phyloP scores from a whole-genome alignment of 2,888 invertebrate genomes.

The Watsonalla binaria region DNA sequence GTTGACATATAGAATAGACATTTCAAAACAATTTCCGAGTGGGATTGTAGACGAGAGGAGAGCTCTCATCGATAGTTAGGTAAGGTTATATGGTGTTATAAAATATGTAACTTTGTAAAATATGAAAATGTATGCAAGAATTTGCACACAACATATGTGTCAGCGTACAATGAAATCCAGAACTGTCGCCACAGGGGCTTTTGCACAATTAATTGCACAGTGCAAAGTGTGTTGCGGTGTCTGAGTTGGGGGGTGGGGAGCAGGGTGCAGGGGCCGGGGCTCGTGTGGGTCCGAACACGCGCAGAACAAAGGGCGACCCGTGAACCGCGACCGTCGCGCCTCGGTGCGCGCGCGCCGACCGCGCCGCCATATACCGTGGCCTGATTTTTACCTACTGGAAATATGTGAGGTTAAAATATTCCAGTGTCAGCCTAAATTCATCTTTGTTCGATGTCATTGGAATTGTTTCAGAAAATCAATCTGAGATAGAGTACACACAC shows the following conservation, averaged over 20 bases:
- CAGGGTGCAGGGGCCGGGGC: constrained; percentile 15
- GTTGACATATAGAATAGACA: too few species aligned
- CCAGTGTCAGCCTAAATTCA: not conserved
- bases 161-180: too few species aligned
- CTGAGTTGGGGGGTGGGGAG: constrained; percentile 10
- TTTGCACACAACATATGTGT: too few species aligned
- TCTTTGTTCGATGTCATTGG: not conserved
- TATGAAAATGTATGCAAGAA: too few species aligned
- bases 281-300: constrained; percentile 49
- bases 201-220: not conserved
- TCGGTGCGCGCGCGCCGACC: constrained; percentile 39
- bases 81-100: too few species aligned
- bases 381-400: constrained; percentile 42
- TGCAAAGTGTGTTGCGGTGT: constrained; percentile 1
- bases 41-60: too few species aligned
- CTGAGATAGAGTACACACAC: too few species aligned
- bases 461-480: not conserved
- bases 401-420: constrained; percentile 33
- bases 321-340: constrained; percentile 75
- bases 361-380: constrained; percentile 33
- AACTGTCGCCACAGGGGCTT: not conserved
- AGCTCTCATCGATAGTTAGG: too few species aligned
- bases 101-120: too few species aligned
- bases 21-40: too few species aligned
- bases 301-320: constrained; percentile 77